Evolutionary conservation across 1,140 invertebrate genomes (phyloP).

Genomic region (Drosophila rhopaloa): DNA sequence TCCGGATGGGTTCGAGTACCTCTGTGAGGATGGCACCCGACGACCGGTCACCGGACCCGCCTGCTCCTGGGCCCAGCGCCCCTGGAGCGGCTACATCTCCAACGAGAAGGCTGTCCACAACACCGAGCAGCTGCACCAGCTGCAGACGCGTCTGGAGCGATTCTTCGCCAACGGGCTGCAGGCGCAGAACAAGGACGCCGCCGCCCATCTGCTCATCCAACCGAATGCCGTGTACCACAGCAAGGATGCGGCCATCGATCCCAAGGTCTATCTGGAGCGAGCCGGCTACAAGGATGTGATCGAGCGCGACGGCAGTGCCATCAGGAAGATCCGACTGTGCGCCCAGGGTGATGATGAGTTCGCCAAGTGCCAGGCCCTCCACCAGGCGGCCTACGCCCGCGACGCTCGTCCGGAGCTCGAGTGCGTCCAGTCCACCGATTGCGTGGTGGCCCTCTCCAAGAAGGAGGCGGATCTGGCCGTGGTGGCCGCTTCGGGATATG

Average conservation of each 20-base stretch:
- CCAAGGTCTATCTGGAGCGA: slow-evolving; percentile 88
- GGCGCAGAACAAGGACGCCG: slow-evolving; percentile 72
- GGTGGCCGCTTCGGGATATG: slow-evolving; percentile 33
- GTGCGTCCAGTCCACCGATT: slow-evolving; percentile 88
- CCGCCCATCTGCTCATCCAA: slow-evolving; percentile 86
- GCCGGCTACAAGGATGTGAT: slow-evolving; percentile 92
- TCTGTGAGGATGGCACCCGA: slow-evolving; percentile 93
- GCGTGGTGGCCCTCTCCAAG: slow-evolving; percentile 87
- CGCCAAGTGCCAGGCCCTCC: slow-evolving; percentile 89
- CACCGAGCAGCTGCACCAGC: slow-evolving; percentile 74
- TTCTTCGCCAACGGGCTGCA: slow-evolving; percentile 79
- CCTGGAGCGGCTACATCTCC: slow-evolving; percentile 91
- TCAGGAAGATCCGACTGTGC: slow-evolving; percentile 87
- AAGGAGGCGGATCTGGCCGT: slow-evolving; percentile 64
- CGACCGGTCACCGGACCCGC: slow-evolving; percentile 88
- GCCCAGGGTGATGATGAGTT: slow-evolving; percentile 87
- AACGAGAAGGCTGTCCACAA: slow-evolving; percentile 87
- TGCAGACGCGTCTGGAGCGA: slow-evolving; percentile 73
- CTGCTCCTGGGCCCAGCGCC: slow-evolving; percentile 91
- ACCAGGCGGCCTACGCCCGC: slow-evolving; percentile 89
- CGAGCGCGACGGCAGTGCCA: slow-evolving; percentile 86
- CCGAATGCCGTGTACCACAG: slow-evolving; percentile 87
- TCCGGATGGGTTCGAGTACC: slow-evolving; percentile 88
- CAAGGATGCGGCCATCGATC: slow-evolving; percentile 87
- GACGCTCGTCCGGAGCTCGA: slow-evolving; percentile 89